Evolutionary conservation across 1,140 invertebrate species (phyloP), one percentile per base, ranked within the genome.

Genomic region (Aphelinus atriplicis): DNA sequence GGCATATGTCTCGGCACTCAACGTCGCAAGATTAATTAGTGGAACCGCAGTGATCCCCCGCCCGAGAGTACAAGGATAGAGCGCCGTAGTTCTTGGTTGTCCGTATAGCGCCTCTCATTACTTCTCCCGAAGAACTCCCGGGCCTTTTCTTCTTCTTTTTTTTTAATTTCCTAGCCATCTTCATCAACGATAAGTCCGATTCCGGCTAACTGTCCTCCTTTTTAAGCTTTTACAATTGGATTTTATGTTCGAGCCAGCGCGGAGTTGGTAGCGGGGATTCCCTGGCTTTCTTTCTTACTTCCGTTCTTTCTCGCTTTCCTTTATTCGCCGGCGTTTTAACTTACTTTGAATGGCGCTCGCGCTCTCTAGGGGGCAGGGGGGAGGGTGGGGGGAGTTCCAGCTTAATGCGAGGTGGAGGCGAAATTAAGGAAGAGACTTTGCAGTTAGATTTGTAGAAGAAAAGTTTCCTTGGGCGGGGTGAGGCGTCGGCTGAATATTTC

Each of bases 1-100:
- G 80, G 78, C 79, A 81, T 77, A 76, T 74, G 73, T 77, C 79
- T 81, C 78, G 79, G 78, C 81, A 79, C 80, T 80, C 80, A 83
- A 82, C 80, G 81, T 76, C 47, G 73, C 71, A 62, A 81, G 78
- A 82, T 81, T 80, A 82, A 83, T 83, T 80, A 80, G 80, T 79
- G 79, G 76, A 26, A 26, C 26, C 70, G 65, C 68, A 66, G 61
- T 61, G 66, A 61, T 2, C 42, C 48, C 42, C 46, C 58, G n/a
- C 46, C 55, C 73, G 73, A 76, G 77, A 78, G 76, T 80, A 80
- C 72, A 26, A 26, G 26, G 26, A 26, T 26, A 26, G 26, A 26
- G 26, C 26, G 26, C 26, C 26, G 26, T 26, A 26, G 26, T 26
- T 26, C 26, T 26, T 26, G 26, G 26, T 26, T 26, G 26, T 26